Evolutionary conservation across 2,113 vertebrate genomes (phyloP).

Genomic region (Cephalopterus ornatus): DNA sequence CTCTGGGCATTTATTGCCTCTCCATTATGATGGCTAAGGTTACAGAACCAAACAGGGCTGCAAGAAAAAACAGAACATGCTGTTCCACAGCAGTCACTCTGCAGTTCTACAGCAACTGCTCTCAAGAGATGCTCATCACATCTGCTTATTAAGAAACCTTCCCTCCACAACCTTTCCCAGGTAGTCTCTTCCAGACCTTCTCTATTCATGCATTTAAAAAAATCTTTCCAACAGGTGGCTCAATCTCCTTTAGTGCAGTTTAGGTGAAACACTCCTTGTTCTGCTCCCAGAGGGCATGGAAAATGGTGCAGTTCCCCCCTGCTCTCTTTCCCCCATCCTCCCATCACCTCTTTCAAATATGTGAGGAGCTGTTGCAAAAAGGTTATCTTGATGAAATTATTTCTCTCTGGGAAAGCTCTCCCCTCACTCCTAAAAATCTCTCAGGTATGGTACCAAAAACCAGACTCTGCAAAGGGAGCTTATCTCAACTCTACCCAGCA

Average conservation of each 20-base stretch:
- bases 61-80: neutral
- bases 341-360: neutral
- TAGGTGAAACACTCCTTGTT: accelerated
- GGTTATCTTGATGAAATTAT: neutral
- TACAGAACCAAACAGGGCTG: neutral
- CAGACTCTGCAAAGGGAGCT: neutral
- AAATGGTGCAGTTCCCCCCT: neutral
- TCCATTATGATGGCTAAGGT: neutral
- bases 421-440: neutral
- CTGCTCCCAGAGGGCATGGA: neutral
- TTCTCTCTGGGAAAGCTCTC: neutral
- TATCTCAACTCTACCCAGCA: neutral
- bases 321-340: neutral
- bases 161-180: neutral
- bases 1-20: neutral
- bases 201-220: neutral
- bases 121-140: neutral
- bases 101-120: neutral
- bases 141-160: neutral
- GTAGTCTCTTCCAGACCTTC: neutral
- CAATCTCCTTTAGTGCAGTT: neutral
- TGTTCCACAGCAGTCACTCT: neutral
- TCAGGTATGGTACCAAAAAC: neutral
- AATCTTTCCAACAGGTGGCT: neutral
- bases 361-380: neutral